Evolutionary conservation across 2,797 vertebrate species (phyloP), one percentile per base, ranked within the genome.

Genomic region (Helostoma temminkii): DNA sequence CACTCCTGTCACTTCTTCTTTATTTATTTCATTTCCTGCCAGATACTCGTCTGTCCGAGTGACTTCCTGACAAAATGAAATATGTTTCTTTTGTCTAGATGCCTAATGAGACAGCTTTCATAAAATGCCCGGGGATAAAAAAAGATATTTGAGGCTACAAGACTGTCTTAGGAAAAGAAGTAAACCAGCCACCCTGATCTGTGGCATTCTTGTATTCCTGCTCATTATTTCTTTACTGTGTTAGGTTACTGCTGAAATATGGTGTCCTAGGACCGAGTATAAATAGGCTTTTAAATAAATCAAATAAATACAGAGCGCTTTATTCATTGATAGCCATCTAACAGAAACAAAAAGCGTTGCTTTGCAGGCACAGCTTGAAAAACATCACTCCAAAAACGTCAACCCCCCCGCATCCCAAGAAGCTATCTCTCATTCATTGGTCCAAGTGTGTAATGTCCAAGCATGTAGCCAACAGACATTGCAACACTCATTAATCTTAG

Each of bases 401-500:
- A 60, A 57, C 53, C 15, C 25, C 45, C 48, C 32, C 3, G 3
- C 34, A 39, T 66, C 55, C 66, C 50, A 78, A 77, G 34, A 76
- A 85, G 63, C 60, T 26, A 71, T 78, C 55, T 71, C 11, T 3
- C 15, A 4, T 77, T 50, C 49, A 64, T 15, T 54, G 45, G 60
- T 67, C 71, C 64, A 62, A 62, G 62, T 78, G 74, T 76, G 43
- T 74, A 83, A 88, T 81, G 73, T 57, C 63, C 63, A 56, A 82
- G 69, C 73, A 65, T 78, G 82, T 62, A 79, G 83, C 80, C 73
- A 72, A 73, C 60, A 80, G 76, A 82, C 82, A 78, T 57, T 28
- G 54, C 78, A 88, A 71, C 68, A 65, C 81, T 88, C 81, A 90
- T 91, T 92, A 86, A 90, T 90, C 88, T 88, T 81, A 68, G 66